phyloP scores from a whole-genome alignment of 2,113 vertebrate species.

The Ovis aries region DNA sequence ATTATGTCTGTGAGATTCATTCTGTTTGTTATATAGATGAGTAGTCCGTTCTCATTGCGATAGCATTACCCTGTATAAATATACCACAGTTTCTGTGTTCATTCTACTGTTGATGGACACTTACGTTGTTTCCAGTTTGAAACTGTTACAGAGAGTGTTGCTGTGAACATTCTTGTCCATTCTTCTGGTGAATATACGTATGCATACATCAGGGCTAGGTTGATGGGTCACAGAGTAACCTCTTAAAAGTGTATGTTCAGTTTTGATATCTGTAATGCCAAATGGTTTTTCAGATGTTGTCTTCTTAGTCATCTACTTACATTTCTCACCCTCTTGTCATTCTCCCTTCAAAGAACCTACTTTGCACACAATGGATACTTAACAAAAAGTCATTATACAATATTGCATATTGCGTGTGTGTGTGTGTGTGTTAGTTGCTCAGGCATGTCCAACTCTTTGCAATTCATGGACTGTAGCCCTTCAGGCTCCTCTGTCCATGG shows the following conservation, averaged over 20 bases:
- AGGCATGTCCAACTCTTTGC: background rate
- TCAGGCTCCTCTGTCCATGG: background rate
- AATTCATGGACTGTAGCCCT: background rate
- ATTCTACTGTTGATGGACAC: background rate
- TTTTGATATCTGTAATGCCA: background rate
- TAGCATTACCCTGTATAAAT: background rate
- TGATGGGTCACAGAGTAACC: background rate
- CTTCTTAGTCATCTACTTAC: background rate
- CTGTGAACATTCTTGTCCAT: background rate
- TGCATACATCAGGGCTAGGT: background rate
- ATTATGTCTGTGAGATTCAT: background rate
- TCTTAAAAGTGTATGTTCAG: background rate
- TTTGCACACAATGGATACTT: background rate
- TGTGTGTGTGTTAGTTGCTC: background rate
- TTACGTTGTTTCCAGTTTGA: background rate
- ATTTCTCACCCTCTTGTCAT: background rate
- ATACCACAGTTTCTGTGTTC: background rate
- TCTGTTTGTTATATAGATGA: background rate
- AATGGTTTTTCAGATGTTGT: background rate
- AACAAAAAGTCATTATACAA: background rate
- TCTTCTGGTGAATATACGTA: background rate
- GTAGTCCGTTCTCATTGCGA: background rate
- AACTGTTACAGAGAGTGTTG: background rate
- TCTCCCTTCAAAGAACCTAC: background rate
- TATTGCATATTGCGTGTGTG: background rate